phyloP scores from a whole-genome alignment of 2,113 vertebrate genomes.

The Indicator indicator region DNA sequence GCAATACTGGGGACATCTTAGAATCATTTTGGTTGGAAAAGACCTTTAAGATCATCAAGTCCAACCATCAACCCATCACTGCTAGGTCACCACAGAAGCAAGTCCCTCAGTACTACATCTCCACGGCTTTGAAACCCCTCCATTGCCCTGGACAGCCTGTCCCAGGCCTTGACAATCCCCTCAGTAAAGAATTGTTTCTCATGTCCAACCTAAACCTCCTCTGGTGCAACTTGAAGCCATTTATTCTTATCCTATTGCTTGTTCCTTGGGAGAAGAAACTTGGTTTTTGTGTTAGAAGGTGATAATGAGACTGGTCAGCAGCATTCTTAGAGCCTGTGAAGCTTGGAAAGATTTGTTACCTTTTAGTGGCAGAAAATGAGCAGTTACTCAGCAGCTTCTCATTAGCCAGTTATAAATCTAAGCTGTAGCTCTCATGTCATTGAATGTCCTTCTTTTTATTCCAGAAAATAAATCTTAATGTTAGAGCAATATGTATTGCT shows the following conservation, averaged over 20 bases:
- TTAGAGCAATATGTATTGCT: neutral
- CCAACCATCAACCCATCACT: no score
- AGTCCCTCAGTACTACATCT: no score
- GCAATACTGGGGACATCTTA: neutral
- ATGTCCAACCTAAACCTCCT: no score
- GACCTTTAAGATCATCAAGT: no score
- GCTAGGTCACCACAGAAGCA: no score
- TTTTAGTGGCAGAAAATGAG: neutral
- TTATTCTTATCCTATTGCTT: no score
- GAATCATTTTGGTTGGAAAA: no score
- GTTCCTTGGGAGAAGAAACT: neutral
- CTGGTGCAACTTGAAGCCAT: no score
- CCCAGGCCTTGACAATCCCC: no score
- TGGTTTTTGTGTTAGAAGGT: neutral
- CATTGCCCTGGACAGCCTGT: no score
- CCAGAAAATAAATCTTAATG: neutral
- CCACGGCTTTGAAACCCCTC: no score
- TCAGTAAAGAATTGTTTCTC: no score
- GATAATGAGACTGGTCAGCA: neutral
- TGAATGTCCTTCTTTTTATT: neutral
- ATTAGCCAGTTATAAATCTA: neutral
- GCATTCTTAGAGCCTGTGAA: fast-evolving
- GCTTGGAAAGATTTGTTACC: neutral
- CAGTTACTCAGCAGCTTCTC: neutral
- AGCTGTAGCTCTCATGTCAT: neutral